Conservation (phyloP, 2,797 vertebrate genomes). For the Sebastes nivosus region DNA sequence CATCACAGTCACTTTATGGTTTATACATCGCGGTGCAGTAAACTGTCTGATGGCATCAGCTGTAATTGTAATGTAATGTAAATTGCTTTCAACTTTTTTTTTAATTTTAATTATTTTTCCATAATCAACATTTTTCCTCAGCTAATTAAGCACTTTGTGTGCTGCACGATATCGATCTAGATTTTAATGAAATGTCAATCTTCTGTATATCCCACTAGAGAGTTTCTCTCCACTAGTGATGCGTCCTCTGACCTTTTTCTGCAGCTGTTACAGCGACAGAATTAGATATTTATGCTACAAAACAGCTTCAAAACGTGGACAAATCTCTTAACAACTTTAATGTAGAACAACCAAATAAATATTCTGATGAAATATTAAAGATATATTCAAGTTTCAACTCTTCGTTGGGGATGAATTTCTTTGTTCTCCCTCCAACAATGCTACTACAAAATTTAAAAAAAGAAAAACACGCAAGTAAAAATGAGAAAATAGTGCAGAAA, state of each 20-base stretch:
- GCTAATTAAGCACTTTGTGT: neutral
- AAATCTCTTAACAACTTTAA: neutral
- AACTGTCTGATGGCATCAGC: neutral
- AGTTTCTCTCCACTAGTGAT: neutral
- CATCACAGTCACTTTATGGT: neutral
- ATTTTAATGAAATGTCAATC: slow-evolving; percentile 5
- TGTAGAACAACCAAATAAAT: neutral
- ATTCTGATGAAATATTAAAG: no score
- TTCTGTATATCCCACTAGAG: neutral
- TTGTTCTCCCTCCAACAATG: no score
- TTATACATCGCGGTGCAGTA: neutral
- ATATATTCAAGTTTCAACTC: no score
- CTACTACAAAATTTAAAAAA: no score
- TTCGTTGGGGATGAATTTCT: no score
- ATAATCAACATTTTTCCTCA: neutral
- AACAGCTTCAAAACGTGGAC: no score
- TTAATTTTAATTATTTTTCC: neutral
- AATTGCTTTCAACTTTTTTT: neutral
- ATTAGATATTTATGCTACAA: neutral
- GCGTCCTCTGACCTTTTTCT: neutral
- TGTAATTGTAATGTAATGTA: neutral
- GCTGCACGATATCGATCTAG: neutral
- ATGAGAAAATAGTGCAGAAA: no score
- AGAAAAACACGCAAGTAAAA: no score
- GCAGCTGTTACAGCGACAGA: neutral